Conservation (phyloP, 2,113 vertebrate species). For the Boulengerochromis microlepis region DNA sequence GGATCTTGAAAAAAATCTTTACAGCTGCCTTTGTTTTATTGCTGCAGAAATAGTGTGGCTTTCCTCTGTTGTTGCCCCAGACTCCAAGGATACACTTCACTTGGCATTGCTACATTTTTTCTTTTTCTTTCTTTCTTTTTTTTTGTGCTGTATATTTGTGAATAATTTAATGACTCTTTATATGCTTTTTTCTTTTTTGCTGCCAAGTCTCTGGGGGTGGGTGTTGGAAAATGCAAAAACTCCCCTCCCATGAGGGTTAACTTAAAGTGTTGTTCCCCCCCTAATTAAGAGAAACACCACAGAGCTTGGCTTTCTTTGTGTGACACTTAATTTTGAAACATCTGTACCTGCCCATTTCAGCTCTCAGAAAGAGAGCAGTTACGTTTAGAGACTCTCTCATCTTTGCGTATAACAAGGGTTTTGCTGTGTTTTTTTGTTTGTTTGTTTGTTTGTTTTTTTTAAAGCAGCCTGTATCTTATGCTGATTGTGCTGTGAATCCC, state of each 20-base stretch:
- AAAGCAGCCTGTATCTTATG: constrained; percentile 4
- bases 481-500: constrained; percentile 52
- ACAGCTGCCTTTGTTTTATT: constrained; percentile 26
- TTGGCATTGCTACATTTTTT: constrained; percentile 27
- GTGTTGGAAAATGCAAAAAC: constrained; percentile 51
- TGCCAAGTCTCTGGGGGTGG: constrained; percentile 44
- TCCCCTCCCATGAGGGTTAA: constrained; percentile 50
- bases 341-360: background rate
- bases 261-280: constrained; percentile 38
- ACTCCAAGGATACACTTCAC: constrained; percentile 29
- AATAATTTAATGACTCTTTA: constrained; percentile 64
- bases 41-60: constrained; percentile 3
- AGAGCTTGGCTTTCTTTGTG: constrained; percentile 32
- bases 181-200: constrained; percentile 39
- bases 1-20: background rate
- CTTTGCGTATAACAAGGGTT: constrained; percentile 39
- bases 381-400: background rate
- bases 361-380: background rate
- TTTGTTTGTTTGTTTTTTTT: background rate
- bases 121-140: background rate
- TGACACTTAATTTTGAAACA: constrained; percentile 25
- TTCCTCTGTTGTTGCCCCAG: constrained; percentile 1
- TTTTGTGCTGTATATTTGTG: constrained; percentile 49
- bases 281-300: constrained; percentile 59
- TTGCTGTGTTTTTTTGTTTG: background rate